Evolutionary conservation across 1,140 invertebrate species (phyloP).

Genomic region (Atta texana): DNA sequence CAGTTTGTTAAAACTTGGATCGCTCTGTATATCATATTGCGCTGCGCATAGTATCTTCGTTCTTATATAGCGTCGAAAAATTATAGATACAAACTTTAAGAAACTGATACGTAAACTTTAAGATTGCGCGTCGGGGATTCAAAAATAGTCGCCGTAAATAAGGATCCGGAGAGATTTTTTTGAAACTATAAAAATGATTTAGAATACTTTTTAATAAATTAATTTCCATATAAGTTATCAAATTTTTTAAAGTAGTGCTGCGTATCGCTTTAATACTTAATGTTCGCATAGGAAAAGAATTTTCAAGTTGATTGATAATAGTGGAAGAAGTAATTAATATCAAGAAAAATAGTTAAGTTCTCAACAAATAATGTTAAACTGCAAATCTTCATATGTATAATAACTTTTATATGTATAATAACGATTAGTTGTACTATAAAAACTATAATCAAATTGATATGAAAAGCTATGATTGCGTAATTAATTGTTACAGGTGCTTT

Average conservation of each 20-base stretch:
- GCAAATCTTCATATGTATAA: neutral
- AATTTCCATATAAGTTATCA: neutral
- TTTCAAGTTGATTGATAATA: neutral
- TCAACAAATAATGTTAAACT: neutral
- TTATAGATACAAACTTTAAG: slow-evolving; percentile 38
- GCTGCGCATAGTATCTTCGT: slow-evolving; percentile 10
- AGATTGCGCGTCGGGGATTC: slow-evolving; percentile 25
- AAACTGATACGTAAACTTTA: slow-evolving; percentile 32
- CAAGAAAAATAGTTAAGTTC: neutral
- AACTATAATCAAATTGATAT: neutral
- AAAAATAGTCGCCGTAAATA: slow-evolving; percentile 22
- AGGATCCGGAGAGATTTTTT: neutral
- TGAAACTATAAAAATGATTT: neutral
- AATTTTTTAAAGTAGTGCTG: neutral
- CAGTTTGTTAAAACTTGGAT: slow-evolving; percentile 37
- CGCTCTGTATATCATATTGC: slow-evolving; percentile 10
- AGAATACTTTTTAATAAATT: neutral
- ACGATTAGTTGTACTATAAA: neutral
- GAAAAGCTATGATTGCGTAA: neutral
- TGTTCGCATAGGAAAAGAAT: neutral
- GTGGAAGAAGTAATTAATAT: neutral
- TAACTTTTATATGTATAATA: neutral
- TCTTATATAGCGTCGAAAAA: slow-evolving; percentile 30
- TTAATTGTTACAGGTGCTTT: slow-evolving; percentile 89
- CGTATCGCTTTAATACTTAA: neutral